A percentile compares a stretch with the other conserved stretches of the same genome.
Evolutionary conservation across 2,113 vertebrate species (phyloP).

Genomic region (Trematocara macrostoma): DNA sequence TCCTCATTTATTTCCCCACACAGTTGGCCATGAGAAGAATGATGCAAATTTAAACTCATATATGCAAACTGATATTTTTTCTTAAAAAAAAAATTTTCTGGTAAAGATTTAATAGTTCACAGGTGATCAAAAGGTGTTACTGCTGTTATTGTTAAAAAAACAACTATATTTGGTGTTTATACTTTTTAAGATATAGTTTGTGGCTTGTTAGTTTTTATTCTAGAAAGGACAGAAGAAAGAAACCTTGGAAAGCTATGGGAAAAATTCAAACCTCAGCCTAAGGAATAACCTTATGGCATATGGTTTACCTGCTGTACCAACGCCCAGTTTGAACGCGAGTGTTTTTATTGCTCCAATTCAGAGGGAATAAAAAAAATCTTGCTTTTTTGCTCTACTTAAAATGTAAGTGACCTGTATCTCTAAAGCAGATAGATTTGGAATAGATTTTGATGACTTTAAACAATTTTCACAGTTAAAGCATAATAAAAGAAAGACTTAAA

Average conservation of each 20-base stretch:
- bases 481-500: neutral
- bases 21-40: rapidly evolving
- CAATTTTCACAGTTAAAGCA: neutral
- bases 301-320: neutral
- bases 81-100: rapidly evolving
- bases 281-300: neutral
- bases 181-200: neutral
- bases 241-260: neutral
- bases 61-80: neutral
- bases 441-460: neutral
- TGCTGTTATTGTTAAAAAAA: neutral
- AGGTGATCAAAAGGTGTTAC: neutral
- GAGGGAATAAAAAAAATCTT: neutral
- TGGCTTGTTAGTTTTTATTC: neutral
- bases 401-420: neutral
- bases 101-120: neutral
- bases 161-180: neutral
- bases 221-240: neutral
- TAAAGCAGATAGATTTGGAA: neutral
- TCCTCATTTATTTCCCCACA: neutral
- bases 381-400: neutral
- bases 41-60: neutral
- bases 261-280: neutral
- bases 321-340: neutral
- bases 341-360: neutral